Percentiles rank a stretch among this genome's conserved stretches.
Evolutionary conservation across 2,113 vertebrate genomes (phyloP).

Genomic region (Euleptes europaea): DNA sequence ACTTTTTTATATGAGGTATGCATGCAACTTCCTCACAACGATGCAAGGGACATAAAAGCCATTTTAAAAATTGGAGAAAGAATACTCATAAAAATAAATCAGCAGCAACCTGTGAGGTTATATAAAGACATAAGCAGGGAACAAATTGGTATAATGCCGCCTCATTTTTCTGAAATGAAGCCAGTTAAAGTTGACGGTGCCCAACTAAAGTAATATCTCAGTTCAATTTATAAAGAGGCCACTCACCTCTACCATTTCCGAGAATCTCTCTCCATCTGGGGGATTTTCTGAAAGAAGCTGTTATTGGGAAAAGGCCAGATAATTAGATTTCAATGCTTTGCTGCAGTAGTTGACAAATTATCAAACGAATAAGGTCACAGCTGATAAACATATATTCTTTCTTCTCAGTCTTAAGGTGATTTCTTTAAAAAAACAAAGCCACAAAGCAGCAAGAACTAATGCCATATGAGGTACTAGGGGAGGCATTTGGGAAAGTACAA

Average conservation of each 20-base stretch:
- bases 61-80: constrained; percentile 4
- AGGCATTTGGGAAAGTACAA: no score
- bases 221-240: background rate
- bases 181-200: background rate
- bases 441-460: background rate
- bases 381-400: background rate
- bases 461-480: no score
- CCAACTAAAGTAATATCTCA: fast-evolving
- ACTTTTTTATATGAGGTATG: fast-evolving
- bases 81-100: background rate
- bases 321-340: background rate
- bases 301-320: constrained; percentile 45
- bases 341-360: background rate
- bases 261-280: constrained; percentile 93
- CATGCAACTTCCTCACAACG: background rate
- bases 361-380: background rate
- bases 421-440: background rate
- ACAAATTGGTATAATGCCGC: background rate
- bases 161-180: background rate
- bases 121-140: background rate
- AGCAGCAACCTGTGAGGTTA: background rate
- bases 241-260: constrained; percentile 93
- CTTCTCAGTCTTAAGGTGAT: background rate
- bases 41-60: background rate
- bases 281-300: constrained; percentile 96